Percentiles rank a stretch among this genome's conserved stretches.
Conservation (phyloP, 2,888 invertebrate genomes). For the Phymatocera aterrima region DNA sequence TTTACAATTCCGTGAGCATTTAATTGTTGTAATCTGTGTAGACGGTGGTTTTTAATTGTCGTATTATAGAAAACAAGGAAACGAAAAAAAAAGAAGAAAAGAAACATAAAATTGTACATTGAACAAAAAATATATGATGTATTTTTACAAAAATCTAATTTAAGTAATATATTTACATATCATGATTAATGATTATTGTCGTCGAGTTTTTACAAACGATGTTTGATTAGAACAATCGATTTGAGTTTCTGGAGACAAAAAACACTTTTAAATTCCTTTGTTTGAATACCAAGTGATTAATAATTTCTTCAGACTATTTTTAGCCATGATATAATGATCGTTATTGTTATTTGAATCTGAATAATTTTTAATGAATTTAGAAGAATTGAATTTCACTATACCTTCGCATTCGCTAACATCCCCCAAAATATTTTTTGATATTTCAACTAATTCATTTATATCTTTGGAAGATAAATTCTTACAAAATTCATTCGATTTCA, state of each 20-base stretch:
- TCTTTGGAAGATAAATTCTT: constrained; percentile 57
- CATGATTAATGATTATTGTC: neutral
- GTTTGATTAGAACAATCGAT: neutral
- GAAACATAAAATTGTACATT: too few relatives aligned
- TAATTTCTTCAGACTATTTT: neutral
- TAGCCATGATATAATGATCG: neutral
- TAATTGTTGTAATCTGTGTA: neutral
- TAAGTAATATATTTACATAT: constrained; percentile 20
- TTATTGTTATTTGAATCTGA: neutral
- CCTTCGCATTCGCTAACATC: constrained; percentile 69
- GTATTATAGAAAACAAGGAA: neutral
- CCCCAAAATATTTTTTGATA: constrained; percentile 53
- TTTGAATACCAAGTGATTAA: neutral
- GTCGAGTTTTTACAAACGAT: too few relatives aligned
- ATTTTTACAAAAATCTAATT: constrained; percentile 13
- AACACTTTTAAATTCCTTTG: neutral
- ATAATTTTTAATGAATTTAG: neutral
- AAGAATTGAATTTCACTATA: constrained; percentile 68
- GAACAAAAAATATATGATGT: too few relatives aligned
- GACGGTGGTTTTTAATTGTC: neutral
- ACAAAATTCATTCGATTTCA: constrained; percentile 56
- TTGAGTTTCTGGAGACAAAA: too few relatives aligned
- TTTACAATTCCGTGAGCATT: neutral
- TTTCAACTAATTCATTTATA: constrained; percentile 59
- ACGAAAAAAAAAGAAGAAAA: neutral